phyloP scores from a whole-genome alignment of 2,888 invertebrate species.

The Chrysodeixis includens region DNA sequence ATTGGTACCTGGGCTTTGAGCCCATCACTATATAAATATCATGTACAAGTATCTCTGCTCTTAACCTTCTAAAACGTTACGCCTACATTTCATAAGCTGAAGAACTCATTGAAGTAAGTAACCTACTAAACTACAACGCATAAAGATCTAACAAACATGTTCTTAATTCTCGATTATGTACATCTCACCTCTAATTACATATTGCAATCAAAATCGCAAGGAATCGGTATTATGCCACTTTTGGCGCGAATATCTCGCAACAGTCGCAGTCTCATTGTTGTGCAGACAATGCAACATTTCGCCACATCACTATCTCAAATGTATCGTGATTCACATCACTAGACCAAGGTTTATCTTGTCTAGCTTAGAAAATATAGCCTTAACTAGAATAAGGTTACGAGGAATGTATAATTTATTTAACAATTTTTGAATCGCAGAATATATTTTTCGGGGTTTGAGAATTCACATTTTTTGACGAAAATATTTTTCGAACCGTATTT shows the following conservation, averaged over 20 bases:
- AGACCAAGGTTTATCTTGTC: conserved; percentile 6
- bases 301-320: conserved; percentile 14
- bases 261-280: conserved; percentile 14
- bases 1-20: too few species aligned
- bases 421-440: neutral
- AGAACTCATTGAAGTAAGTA: neutral
- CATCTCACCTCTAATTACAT: conserved; percentile 10
- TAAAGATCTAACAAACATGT: neutral
- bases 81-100: neutral
- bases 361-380: conserved; percentile 3
- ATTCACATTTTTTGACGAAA: too few species aligned
- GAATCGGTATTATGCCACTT: conserved; percentile 1
- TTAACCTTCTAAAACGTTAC: neutral
- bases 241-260: conserved; percentile 10
- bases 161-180: conserved; percentile 7
- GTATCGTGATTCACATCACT: conserved; percentile 14
- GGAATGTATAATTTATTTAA: neutral
- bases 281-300: conserved; percentile 18
- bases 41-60: too few species aligned
- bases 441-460: too few species aligned
- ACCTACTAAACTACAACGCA: neutral
- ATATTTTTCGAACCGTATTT: too few species aligned
- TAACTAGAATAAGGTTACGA: neutral
- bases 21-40: too few species aligned
- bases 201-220: neutral